phyloP scores from a whole-genome alignment of 2,888 invertebrate genomes.

The Chrysopilus asiliformis region DNA sequence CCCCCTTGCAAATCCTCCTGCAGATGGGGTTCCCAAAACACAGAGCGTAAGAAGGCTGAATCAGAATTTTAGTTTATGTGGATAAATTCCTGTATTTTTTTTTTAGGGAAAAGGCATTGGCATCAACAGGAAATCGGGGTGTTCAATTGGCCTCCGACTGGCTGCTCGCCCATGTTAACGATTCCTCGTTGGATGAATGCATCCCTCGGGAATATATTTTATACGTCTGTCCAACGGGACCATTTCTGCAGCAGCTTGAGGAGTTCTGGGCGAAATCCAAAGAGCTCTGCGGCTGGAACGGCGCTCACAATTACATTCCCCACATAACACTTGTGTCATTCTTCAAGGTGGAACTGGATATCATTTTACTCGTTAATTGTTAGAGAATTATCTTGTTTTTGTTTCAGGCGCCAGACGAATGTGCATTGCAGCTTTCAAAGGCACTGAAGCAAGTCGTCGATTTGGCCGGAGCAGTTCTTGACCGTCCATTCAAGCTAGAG shows the following conservation, averaged over 20 bases:
- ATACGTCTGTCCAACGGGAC: constrained; percentile 73
- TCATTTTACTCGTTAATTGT: not conserved
- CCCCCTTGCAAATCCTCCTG: constrained; percentile 66
- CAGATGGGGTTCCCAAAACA: constrained; percentile 84
- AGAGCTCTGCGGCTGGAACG: constrained; percentile 68
- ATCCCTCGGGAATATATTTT: constrained; percentile 74
- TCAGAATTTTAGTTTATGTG: too few species aligned
- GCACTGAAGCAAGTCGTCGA: constrained; percentile 63
- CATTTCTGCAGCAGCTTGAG: constrained; percentile 51
- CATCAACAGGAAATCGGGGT: constrained; percentile 78
- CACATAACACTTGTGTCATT: constrained; percentile 83
- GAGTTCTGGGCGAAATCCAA: constrained; percentile 69
- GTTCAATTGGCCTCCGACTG: constrained; percentile 84
- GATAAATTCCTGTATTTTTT: too few species aligned
- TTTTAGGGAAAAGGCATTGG: constrained; percentile 71
- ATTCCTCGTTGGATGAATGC: constrained; percentile 61
- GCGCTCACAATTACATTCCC: constrained; percentile 79
- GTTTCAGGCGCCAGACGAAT: constrained; percentile 58
- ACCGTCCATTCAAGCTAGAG: constrained; percentile 57
- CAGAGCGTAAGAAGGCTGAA: constrained; percentile 84
- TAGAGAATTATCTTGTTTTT: constrained; percentile 6
- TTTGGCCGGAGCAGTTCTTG: constrained; percentile 50
- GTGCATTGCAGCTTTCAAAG: constrained; percentile 52
- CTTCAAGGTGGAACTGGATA: constrained; percentile 52
- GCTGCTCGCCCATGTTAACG: constrained; percentile 80